Evolutionary conservation across 1,140 invertebrate genomes (phyloP).

Genomic region (Calephelis virginiensis): DNA sequence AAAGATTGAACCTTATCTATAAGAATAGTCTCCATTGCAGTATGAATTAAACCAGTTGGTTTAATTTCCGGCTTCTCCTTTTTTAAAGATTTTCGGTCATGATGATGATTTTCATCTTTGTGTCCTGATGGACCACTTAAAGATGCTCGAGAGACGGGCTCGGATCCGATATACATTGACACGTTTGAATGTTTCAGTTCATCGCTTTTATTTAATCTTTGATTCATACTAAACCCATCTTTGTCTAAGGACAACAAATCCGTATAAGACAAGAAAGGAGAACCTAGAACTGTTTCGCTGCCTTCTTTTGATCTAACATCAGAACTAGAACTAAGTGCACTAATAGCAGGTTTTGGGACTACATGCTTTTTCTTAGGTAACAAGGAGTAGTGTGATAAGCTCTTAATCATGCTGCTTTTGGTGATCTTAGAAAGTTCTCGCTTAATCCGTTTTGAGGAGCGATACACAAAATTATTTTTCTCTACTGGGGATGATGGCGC

Average conservation of each 20-base stretch:
- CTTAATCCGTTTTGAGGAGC: conserved; percentile 64
- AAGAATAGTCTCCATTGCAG: conserved; percentile 77
- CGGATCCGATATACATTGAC: conserved; percentile 71
- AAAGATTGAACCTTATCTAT: conserved; percentile 72
- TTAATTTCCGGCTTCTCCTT: conserved; percentile 51
- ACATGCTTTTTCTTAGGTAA: conserved; percentile 60
- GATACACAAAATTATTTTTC: conserved; percentile 64
- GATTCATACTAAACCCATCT: conserved; percentile 40
- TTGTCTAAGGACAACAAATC: conserved; percentile 65
- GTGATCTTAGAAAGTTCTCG: conserved; percentile 63
- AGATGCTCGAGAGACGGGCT: conserved; percentile 63
- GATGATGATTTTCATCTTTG: conserved; percentile 49
- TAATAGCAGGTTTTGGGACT: conserved; percentile 47
- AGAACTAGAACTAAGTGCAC: conserved; percentile 56
- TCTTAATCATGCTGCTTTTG: conserved; percentile 70
- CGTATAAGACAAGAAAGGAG: conserved; percentile 64
- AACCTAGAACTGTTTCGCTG: conserved; percentile 68
- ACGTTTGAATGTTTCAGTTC: conserved; percentile 51
- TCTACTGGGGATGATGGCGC: conserved; percentile 66
- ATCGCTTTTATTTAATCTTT: conserved; percentile 59
- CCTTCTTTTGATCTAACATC: conserved; percentile 56
- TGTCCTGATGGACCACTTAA: conserved; percentile 56
- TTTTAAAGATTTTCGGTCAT: conserved; percentile 39
- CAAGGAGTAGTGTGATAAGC: conserved; percentile 68
- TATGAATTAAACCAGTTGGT: conserved; percentile 62